Evolutionary conservation across 2,888 invertebrate species (phyloP), one percentile per base, ranked within the genome.

Genomic region (Liopterus haemorrhoidalis): DNA sequence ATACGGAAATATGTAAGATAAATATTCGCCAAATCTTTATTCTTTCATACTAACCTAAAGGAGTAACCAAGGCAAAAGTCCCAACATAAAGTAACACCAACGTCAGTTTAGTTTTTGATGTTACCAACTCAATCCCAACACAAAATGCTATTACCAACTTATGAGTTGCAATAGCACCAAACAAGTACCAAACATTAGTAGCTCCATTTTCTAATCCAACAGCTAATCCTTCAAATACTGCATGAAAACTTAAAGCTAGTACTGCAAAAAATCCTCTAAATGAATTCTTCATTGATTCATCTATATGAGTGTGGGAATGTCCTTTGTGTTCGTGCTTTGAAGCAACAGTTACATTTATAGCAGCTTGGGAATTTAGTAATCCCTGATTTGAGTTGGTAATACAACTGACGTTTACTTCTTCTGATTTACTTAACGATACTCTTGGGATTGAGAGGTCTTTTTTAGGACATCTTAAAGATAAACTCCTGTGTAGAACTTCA

Each of bases 141-240:
- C 80, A 81, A 57, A 81, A 80, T 1, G 76, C 74, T 32, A 81
- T 79, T 30, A 81, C 79, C 46, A 79, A 65, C 57, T 81, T 81
- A 60, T 81, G 81, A 0, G 79, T 76, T n/a, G 79, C 76, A 18
- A 81, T 76, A 1, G 80, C 81, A 0, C 71, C 73, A 40, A 79
- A 76, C 27, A 81, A 62, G 52, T 79, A 78, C 74, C 76, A 77
- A 20, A 77, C 74, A 52, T 72, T 73, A n/a, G 68, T 59, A 2
- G 73, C 67, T 22, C 71, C 72, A 4, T 70, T 70, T 56, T 81
- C 80, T 11, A 82, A 59, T 0, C 82, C 82, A 1, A 82, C 79
- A 0, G 82, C 80, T 14, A 82, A 60, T 1, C 82, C 82, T 65
- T 82, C 81, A 58, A 82, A 79, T 19, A 81, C 73, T 1, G 81